Evolutionary conservation across 2,113 vertebrate species (phyloP), one percentile per base, ranked within the genome.

Genomic region (Neolamprologus brichardi): DNA sequence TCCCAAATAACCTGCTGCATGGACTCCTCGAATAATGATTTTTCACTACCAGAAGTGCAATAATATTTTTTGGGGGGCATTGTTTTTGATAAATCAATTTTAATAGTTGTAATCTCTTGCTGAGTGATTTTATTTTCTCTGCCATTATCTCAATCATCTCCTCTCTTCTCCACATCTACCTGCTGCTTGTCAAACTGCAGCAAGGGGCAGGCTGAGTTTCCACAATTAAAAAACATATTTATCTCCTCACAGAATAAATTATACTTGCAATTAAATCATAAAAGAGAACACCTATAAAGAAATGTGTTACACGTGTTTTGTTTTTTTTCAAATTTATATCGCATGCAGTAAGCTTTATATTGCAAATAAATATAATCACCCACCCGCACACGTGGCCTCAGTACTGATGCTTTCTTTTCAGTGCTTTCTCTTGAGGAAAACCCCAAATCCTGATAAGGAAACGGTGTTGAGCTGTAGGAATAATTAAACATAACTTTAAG

Each of bases 31-130:
- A 85, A 46, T 11, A 75, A 8, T 25, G 15, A 85, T 79, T 54
- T 83, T 37, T 86, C 60, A 56, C 79, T 46, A 53, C 72, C 23
- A 54, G 53, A 28, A 86, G 75, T 6, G 49, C 52, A 37, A 5
- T 25, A 30, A 81, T 20, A 34, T 46, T 87, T 34, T 34, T 32
- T 81, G 23, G 6, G 23, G 62, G 8, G 30, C 25, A 75, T 28
- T 28, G 14, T 62, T 39, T 60, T 82, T 81, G 15, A 82, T 87
- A 67, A 90, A 67, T 91, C 86, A 41, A 4, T 49, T 79, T 87
- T 80, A 90, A 92, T 88, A 46, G 32, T 53, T 82, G 30, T 39
- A 39, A 84, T 84, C 41, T 90, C 54, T 67, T n/a, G 70, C 78
- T 12, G 75, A 84, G 64, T 64, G 80, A 86, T 72, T 85, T 80